These are phyloP conservation scores for Drosophila prostipennis DNA, from an alignment of 2,888 invertebrate species.

Conservation along the genomic window DNA sequence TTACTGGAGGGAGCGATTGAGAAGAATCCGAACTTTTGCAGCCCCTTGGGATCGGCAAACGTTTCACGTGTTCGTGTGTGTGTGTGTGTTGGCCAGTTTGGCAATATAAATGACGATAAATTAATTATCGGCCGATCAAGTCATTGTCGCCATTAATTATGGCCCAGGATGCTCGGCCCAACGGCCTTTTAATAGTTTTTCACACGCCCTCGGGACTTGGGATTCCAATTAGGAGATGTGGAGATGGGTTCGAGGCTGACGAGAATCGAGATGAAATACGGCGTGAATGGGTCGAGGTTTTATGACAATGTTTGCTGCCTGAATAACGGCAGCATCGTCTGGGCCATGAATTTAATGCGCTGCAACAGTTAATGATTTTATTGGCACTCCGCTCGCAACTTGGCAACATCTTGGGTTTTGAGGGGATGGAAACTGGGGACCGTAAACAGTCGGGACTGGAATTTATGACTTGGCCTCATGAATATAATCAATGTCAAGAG, in stretches of 20 bases:
- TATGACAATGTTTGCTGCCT: constrained; percentile 59
- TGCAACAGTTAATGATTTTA: constrained; percentile 78
- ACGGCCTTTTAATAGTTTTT: constrained; percentile 63
- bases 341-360: constrained; percentile 63
- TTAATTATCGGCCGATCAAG: constrained; percentile 76
- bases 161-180: constrained; percentile 40
- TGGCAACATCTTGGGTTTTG: constrained; percentile 17
- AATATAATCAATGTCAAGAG: constrained; percentile 60
- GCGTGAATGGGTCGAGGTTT: constrained; percentile 51
- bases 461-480: constrained; percentile 66
- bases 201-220: constrained; percentile 20
- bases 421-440: not conserved
- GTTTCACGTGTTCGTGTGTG: constrained; percentile 16
- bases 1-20: constrained; percentile 27
- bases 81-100: constrained; percentile 15
- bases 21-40: constrained; percentile 4
- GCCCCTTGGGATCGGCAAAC: constrained; percentile 33
- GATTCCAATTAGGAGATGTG: constrained; percentile 56
- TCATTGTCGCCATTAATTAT: constrained; percentile 73
- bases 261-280: constrained; percentile 36
- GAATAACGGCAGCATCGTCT: constrained; percentile 46
- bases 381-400: constrained; percentile 63
- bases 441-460: constrained; percentile 47
- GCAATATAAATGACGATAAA: constrained; percentile 66
- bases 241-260: not conserved